Conservation (phyloP, 2,113 vertebrate genomes). For the Globicephala melas region DNA sequence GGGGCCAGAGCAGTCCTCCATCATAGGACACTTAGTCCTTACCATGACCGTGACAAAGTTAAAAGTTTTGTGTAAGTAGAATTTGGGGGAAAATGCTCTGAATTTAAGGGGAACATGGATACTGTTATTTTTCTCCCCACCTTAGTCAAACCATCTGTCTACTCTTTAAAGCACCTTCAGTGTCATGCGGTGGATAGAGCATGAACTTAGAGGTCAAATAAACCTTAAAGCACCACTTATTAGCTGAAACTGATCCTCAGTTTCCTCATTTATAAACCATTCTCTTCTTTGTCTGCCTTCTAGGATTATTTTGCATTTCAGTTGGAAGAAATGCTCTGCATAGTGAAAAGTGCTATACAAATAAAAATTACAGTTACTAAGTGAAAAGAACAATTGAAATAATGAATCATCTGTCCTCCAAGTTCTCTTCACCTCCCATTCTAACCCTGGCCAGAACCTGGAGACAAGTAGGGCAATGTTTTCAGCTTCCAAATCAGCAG, state of each 20-base stretch:
- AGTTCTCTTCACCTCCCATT: neutral
- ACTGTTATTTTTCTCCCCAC: neutral
- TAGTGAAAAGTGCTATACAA: neutral
- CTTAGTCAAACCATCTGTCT: neutral
- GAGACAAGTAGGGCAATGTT: neutral
- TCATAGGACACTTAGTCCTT: neutral
- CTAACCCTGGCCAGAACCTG: neutral
- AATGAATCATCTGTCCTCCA: neutral
- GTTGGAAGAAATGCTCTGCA: neutral
- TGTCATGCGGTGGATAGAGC: neutral
- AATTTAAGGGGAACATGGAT: neutral
- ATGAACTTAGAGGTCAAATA: neutral
- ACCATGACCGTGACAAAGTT: neutral
- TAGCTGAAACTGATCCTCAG: neutral
- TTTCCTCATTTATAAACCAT: neutral
- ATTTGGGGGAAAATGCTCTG: neutral
- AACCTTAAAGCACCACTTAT: neutral
- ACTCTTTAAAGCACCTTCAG: neutral
- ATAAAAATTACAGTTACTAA: neutral
- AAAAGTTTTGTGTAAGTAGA: neutral
- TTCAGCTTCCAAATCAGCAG: neutral
- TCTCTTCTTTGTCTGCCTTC: neutral
- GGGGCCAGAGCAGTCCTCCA: neutral
- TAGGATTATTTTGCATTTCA: neutral
- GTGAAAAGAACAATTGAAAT: neutral